These are phyloP conservation scores for Catagonus wagneri DNA, from an alignment of 2,113 vertebrate species.

Conservation along the genomic window DNA sequence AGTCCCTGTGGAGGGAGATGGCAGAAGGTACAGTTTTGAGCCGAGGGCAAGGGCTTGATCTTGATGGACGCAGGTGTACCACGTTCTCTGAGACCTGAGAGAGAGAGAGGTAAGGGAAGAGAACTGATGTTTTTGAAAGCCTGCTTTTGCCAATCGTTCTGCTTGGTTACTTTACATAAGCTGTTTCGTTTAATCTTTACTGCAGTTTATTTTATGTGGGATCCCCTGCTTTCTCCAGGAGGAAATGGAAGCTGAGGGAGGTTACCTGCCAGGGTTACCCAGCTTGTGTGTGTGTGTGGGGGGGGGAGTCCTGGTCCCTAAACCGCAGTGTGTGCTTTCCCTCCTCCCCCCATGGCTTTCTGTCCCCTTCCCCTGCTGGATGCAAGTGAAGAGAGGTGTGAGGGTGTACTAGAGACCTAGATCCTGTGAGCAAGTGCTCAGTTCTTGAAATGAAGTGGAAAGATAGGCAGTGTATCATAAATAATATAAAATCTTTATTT, in stretches of 20 bases:
- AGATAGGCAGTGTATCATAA: neutral
- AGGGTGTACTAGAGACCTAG: neutral
- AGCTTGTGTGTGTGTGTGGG: too few species aligned
- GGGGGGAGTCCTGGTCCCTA: too few species aligned
- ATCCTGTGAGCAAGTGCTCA: neutral
- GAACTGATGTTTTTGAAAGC: neutral
- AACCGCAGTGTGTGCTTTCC: neutral
- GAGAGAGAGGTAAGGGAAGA: neutral
- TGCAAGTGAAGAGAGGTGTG: neutral
- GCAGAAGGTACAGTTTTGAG: neutral
- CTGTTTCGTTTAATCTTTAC: neutral
- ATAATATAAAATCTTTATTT: neutral
- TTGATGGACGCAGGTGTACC: neutral
- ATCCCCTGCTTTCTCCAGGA: neutral
- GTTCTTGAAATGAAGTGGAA: constrained; percentile 11
- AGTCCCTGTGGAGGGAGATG: neutral
- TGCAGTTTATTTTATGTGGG: neutral
- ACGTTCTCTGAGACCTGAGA: neutral
- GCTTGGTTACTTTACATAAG: neutral
- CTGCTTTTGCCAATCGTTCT: neutral
- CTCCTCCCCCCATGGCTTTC: neutral
- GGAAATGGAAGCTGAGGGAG: neutral
- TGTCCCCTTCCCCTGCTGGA: neutral
- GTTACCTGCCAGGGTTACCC: neutral
- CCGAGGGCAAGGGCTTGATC: neutral